Evolutionary conservation across 2,888 invertebrate genomes (phyloP).

Genomic region (Nephrotoma flavescens): DNA sequence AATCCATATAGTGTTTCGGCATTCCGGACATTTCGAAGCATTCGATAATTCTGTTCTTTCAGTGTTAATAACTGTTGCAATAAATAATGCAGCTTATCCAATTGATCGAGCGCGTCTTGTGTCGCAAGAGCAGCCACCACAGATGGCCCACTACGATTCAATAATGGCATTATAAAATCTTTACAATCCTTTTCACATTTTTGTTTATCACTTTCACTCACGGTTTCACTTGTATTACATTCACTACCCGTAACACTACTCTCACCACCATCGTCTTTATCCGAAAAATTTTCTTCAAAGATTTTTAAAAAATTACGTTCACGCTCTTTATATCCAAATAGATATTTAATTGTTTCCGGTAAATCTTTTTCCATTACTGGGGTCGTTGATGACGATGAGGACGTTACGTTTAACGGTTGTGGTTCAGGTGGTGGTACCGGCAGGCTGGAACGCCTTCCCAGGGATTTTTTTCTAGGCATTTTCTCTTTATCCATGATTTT

Average conservation of each 20-base stretch:
- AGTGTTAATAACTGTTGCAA: constrained; percentile 61
- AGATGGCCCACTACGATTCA: constrained; percentile 38
- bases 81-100: constrained; percentile 61
- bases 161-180: constrained; percentile 29
- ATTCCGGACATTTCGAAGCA: constrained; percentile 53
- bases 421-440: constrained; percentile 11
- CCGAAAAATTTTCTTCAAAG: not conserved
- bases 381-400: constrained; percentile 5
- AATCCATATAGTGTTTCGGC: constrained; percentile 55
- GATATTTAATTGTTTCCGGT: constrained; percentile 9
- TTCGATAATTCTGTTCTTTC: constrained; percentile 52
- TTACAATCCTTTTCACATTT: constrained; percentile 24
- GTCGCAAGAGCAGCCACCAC: constrained; percentile 42
- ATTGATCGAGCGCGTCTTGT: constrained; percentile 56
- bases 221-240: not conserved
- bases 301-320: constrained; percentile 10
- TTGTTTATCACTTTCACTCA: constrained; percentile 17
- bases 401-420: constrained; percentile 10
- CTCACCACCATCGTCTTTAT: not conserved
- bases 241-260: not conserved
- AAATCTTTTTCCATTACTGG: not conserved
- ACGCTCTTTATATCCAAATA: constrained; percentile 20
- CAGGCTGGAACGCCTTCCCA: constrained; percentile 1
- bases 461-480: not conserved
- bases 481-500: not conserved